Evolutionary conservation across 2,888 invertebrate species (phyloP).

Genomic region (Ceriagrion tenellum): DNA sequence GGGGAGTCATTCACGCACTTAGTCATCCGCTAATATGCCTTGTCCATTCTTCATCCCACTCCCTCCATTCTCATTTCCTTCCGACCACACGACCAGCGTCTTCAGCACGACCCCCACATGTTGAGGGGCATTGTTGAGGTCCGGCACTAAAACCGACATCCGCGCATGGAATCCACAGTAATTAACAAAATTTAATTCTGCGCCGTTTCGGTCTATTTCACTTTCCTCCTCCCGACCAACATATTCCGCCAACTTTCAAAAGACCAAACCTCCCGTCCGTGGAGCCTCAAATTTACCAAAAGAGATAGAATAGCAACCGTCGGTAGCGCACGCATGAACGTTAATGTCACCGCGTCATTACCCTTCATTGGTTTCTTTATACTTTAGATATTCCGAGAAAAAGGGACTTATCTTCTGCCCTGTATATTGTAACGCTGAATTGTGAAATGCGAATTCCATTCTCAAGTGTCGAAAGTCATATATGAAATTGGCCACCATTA

Average conservation of each 20-base stretch:
- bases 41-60: background rate
- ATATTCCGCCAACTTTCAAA: too few species aligned
- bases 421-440: too few species aligned
- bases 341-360: too few species aligned
- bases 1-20: background rate
- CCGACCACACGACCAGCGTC: background rate
- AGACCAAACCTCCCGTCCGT: too few species aligned
- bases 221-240: too few species aligned
- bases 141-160: background rate
- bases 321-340: conserved; percentile 3
- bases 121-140: background rate
- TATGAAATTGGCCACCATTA: too few species aligned
- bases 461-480: too few species aligned
- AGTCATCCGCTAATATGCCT: background rate
- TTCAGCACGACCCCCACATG: background rate
- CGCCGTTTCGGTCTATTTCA: background rate
- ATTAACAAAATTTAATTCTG: conserved; percentile 46
- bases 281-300: background rate
- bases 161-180: conserved; percentile 21
- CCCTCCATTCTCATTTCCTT: background rate
- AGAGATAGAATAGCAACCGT: background rate
- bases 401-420: too few species aligned
- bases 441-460: too few species aligned
- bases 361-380: too few species aligned
- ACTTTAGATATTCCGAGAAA: too few species aligned